Evolutionary conservation across 2,797 vertebrate genomes (phyloP).

Genomic region (Capromys pilorides): DNA sequence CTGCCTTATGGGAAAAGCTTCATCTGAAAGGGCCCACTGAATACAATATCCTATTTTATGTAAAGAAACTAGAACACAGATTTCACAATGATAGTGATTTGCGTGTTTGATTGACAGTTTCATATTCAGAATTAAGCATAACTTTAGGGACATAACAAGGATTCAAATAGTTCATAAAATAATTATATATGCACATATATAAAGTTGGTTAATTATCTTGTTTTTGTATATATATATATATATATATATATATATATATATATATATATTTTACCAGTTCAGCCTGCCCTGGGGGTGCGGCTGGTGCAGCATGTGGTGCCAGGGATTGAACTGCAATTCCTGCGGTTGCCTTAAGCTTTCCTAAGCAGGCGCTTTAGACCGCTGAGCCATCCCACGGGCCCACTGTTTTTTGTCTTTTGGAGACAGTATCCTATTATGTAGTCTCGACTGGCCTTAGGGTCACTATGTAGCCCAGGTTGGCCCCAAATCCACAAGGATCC

Average conservation of each 20-base stretch:
- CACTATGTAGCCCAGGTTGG: not conserved
- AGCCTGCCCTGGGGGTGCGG: too few species aligned
- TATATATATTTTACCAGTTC: too few species aligned
- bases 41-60: conserved; percentile 22
- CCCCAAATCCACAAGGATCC: not conserved
- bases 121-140: conserved; percentile 30
- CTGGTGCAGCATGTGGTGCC: too few species aligned
- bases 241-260: too few species aligned
- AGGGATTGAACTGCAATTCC: too few species aligned
- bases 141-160: not conserved
- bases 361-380: too few species aligned
- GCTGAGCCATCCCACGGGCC: too few species aligned
- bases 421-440: not conserved
- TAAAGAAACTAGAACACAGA: not conserved
- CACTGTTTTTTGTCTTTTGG: not conserved
- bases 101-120: not conserved
- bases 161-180: conserved; percentile 35
- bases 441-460: not conserved
- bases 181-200: not conserved
- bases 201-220: not conserved
- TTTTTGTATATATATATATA: too few species aligned
- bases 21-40: not conserved
- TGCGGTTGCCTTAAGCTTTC: too few species aligned
- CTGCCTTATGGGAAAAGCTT: not conserved
- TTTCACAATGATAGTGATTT: not conserved